A percentile compares a stretch with the other conserved stretches of the same genome.
Conservation (phyloP, 2,888 invertebrate genomes). For the Drosophila buzzatii region DNA sequence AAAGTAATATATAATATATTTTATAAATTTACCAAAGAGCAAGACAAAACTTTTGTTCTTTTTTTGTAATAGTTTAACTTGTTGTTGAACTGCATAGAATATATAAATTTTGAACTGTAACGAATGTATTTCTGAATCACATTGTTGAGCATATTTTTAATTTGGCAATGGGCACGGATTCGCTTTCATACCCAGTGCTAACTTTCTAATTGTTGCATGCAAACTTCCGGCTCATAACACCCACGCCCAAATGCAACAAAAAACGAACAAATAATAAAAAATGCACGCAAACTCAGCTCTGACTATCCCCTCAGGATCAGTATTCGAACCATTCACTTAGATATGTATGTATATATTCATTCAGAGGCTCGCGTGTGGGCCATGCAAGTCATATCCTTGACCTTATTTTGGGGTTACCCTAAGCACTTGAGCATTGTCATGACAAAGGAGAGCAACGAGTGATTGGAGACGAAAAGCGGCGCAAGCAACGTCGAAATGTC, state of each 20-base stretch:
- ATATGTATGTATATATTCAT: conserved; percentile 6
- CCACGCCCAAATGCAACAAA: conserved; percentile 46
- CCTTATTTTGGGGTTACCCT: conserved; percentile 55
- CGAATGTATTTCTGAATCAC: background rate
- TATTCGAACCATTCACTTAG: conserved; percentile 7
- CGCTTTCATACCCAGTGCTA: conserved; percentile 21
- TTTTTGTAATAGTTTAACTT: background rate
- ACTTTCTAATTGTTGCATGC: conserved; percentile 23
- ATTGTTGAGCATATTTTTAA: background rate
- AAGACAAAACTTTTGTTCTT: too few species aligned
- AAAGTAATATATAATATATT: too few species aligned
- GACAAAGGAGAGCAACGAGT: conserved; percentile 8
- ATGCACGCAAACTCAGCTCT: conserved; percentile 43
- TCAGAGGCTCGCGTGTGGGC: conserved; percentile 34
- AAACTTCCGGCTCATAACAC: conserved; percentile 53
- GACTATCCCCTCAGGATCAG: conserved; percentile 31
- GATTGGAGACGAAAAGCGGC: background rate
- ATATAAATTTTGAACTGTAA: background rate
- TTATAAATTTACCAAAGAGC: too few species aligned
- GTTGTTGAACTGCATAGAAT: background rate
- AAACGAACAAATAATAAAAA: conserved; percentile 14
- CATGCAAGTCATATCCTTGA: conserved; percentile 63
- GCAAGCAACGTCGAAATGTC: conserved; percentile 51
- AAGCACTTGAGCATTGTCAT: conserved; percentile 51
- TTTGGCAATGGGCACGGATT: background rate